Percentiles rank a stretch among this genome's conserved stretches.
Evolutionary conservation across 2,797 vertebrate species (phyloP).

Genomic region (Parauchenoglanis ngamensis): DNA sequence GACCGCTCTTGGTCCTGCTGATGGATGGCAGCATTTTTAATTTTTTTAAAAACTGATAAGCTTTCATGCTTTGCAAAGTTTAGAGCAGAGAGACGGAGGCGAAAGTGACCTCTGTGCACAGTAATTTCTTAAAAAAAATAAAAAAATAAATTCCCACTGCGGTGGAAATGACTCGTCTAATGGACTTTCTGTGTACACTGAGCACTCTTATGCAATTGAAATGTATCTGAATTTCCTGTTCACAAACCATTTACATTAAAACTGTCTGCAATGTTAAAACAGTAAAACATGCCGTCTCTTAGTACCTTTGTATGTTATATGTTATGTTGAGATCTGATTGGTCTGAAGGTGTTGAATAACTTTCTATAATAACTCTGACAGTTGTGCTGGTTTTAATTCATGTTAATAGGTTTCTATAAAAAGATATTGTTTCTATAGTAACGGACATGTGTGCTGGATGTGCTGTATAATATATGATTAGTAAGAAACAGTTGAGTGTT

Average conservation of each 20-base stretch:
- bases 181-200: neutral
- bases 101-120: slow-evolving; percentile 34
- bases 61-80: slow-evolving; percentile 44
- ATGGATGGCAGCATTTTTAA: slow-evolving; percentile 55
- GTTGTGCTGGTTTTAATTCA: neutral
- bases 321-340: neutral
- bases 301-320: no score
- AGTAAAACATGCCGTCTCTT: neutral
- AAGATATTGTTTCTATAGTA: neutral
- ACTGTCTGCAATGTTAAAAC: neutral
- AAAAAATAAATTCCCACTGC: neutral
- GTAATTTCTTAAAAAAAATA: neutral
- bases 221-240: neutral
- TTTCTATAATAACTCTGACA: neutral
- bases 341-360: no score
- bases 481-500: neutral
- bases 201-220: neutral
- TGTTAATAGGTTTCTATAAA: neutral
- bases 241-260: neutral
- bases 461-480: neutral
- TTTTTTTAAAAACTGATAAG: slow-evolving; percentile 56
- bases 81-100: slow-evolving; percentile 35
- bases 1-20: slow-evolving; percentile 51
- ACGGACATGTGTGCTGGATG: neutral
- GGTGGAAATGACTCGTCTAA: slow-evolving; percentile 26